Conservation (phyloP, 2,113 vertebrate species). For the Cebidichthys violaceus region DNA sequence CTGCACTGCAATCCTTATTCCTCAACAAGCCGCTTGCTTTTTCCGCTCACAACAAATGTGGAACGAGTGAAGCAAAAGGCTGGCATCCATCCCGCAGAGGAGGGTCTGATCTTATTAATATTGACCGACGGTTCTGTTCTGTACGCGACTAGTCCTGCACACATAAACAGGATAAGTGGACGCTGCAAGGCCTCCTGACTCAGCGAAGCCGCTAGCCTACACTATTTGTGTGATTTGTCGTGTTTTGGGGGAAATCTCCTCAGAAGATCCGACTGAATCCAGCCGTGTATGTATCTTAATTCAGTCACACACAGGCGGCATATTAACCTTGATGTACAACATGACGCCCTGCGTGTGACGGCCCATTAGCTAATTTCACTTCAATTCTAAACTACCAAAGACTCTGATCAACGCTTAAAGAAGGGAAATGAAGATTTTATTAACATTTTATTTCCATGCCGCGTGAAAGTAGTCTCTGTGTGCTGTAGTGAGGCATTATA, state of each 20-base stretch:
- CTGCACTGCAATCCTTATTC: constrained; percentile 1
- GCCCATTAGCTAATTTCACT: neutral
- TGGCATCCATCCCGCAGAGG: constrained; percentile 24
- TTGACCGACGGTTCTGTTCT: constrained; percentile 44
- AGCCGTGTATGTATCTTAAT: neutral
- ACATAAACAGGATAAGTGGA: constrained; percentile 16
- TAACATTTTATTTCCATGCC: neutral
- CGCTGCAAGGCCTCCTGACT: neutral
- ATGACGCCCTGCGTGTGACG: neutral
- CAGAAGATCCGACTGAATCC: neutral
- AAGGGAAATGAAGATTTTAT: neutral
- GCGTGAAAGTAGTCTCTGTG: neutral
- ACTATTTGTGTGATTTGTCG: neutral
- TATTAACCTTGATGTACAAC: constrained; percentile 17
- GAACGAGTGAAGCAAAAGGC: constrained; percentile 27
- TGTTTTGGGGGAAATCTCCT: neutral
- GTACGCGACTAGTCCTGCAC: constrained; percentile 27
- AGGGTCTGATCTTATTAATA: constrained; percentile 53
- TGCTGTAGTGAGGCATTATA: neutral
- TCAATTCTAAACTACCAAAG: neutral
- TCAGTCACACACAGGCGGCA: neutral
- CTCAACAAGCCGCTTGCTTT: constrained; percentile 19
- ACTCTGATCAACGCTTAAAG: neutral
- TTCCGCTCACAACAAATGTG: constrained; percentile 25
- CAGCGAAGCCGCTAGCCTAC: neutral